These are phyloP conservation scores for mouse (Mus musculus) DNA, from an alignment of 2,113 vertebrate species.

Conservation along the genomic window DNA sequence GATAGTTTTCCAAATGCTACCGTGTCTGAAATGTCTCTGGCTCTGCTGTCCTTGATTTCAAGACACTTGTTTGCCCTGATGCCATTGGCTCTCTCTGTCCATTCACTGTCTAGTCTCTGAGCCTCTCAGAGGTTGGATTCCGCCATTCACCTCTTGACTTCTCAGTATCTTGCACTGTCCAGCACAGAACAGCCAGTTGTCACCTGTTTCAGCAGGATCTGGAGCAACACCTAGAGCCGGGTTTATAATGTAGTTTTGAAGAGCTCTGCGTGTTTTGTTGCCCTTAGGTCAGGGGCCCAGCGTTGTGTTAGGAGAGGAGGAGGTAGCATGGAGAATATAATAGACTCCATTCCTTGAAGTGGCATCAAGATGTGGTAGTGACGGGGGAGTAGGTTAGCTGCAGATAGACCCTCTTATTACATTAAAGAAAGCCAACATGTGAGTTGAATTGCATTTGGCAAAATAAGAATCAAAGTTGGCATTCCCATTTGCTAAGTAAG, in stretches of 20 bases:
- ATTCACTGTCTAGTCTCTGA: neutral
- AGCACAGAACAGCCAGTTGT: neutral
- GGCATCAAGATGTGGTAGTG: neutral
- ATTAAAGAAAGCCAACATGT: neutral
- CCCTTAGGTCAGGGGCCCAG: neutral
- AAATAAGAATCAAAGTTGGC: neutral
- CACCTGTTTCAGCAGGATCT: neutral
- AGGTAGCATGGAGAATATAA: neutral
- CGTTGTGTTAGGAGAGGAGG: neutral
- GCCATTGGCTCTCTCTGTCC: neutral
- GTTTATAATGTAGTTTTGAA: neutral
- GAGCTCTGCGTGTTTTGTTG: neutral
- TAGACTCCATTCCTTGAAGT: neutral
- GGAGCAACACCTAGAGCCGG: neutral
- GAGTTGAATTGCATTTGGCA: neutral
- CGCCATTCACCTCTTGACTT: neutral
- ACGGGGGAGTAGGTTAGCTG: neutral
- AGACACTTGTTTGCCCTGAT: neutral
- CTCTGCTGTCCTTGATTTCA: neutral
- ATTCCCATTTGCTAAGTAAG: constrained; percentile 5
- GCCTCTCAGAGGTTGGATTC: neutral
- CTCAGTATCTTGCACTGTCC: neutral
- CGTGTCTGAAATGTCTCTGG: neutral
- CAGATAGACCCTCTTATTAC: neutral
- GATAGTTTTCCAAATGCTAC: neutral